phyloP scores from a whole-genome alignment of 2,113 vertebrate genomes.

The Benitochromis conjunctus region DNA sequence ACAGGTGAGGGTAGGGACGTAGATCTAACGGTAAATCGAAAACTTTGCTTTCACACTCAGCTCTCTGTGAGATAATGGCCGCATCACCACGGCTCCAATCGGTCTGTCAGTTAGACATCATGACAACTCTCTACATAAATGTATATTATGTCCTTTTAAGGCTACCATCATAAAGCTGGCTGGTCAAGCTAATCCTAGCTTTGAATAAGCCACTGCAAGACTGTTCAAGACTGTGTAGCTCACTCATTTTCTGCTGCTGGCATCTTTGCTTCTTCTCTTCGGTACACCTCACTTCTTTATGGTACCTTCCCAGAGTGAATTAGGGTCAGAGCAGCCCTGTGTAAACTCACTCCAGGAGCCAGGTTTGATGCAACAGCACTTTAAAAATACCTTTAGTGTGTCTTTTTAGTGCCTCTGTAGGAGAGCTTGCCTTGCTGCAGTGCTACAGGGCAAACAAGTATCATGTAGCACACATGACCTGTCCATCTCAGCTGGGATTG shows the following conservation, averaged over 20 bases:
- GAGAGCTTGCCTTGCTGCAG: background rate
- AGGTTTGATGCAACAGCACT: background rate
- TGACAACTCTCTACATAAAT: fast-evolving
- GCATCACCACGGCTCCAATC: background rate
- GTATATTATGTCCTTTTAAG: background rate
- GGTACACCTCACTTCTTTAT: background rate
- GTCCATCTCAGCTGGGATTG: too few species aligned
- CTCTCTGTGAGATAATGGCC: background rate
- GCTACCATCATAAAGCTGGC: background rate
- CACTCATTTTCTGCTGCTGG: background rate
- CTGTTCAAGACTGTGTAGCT: background rate
- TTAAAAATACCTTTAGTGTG: too few species aligned
- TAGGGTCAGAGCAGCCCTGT: background rate
- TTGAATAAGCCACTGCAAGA: background rate
- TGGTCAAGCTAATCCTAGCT: background rate
- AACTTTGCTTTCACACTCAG: background rate
- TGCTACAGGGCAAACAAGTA: background rate
- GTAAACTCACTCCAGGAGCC: background rate
- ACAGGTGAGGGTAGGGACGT: background rate
- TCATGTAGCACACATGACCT: background rate
- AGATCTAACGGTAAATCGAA: background rate
- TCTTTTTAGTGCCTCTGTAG: background rate
- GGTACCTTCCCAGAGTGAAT: background rate
- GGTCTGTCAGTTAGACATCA: background rate
- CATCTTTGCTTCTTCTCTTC: background rate